phyloP scores from a whole-genome alignment of 2,888 invertebrate genomes.

The Cryptus viduatorius region DNA sequence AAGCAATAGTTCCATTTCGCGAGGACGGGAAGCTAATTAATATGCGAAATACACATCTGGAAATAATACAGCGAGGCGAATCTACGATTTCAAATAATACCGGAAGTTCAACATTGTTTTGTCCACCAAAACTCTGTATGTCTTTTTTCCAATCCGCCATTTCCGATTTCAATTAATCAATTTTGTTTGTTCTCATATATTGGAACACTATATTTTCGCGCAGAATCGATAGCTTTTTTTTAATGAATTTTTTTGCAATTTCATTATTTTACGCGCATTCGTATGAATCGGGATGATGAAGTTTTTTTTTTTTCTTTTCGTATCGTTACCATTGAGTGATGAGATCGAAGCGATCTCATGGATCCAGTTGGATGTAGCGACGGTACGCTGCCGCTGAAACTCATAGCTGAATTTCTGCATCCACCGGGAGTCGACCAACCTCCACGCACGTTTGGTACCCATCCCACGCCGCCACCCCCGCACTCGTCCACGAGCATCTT shows the following conservation, averaged over 20 bases:
- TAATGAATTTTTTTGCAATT: not conserved
- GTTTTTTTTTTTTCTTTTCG: not conserved
- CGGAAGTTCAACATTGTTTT: not conserved
- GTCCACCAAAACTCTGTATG: not conserved
- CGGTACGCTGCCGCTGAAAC: slow-evolving; percentile 83
- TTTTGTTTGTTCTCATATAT: not conserved
- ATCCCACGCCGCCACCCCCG: slow-evolving; percentile 78
- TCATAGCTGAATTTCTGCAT: slow-evolving; percentile 82
- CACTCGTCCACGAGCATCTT: slow-evolving; percentile 82
- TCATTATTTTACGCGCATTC: not conserved
- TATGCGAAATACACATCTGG: not conserved
- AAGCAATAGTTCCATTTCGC: not conserved
- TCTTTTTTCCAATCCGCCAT: not conserved
- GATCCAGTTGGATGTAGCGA: slow-evolving; percentile 83
- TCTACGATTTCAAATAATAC: too few relatives aligned
- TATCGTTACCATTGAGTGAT: slow-evolving; percentile 79
- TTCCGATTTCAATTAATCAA: not conserved
- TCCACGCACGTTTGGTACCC: slow-evolving; percentile 75
- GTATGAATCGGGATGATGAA: not conserved
- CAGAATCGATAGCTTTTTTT: not conserved
- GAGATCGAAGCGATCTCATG: slow-evolving; percentile 81
- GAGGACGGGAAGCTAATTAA: not conserved
- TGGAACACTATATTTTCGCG: not conserved
- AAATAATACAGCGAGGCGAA: too few relatives aligned
- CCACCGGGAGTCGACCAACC: slow-evolving; percentile 83